Conservation (phyloP, 2,113 vertebrate genomes). For the Petroica traversi region DNA sequence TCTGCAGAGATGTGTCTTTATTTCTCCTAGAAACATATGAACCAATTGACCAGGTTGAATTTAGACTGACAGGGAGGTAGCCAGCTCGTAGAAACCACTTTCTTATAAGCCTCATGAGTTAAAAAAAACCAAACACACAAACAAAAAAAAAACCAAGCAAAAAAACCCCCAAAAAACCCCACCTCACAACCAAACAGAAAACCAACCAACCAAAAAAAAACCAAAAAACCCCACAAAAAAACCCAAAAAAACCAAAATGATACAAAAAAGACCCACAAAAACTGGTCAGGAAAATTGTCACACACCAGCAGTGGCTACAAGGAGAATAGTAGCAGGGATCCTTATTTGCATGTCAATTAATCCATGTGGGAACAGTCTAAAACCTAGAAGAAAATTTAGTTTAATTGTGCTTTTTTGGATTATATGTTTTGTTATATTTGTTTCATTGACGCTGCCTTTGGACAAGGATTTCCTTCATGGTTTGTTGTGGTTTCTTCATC, state of each 20-base stretch:
- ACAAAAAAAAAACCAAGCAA: no score
- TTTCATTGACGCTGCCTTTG: not conserved
- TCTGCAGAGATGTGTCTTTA: not conserved
- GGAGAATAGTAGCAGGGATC: not conserved
- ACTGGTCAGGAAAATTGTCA: accelerated
- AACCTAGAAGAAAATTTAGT: not conserved
- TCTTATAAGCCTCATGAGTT: not conserved
- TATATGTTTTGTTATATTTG: not conserved
- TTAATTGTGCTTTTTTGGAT: not conserved
- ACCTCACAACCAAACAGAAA: no score
- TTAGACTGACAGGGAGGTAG: not conserved
- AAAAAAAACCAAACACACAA: not conserved
- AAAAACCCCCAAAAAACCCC: no score
- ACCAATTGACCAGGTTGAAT: not conserved
- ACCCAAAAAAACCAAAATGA: no score
- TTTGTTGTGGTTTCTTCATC: not conserved
- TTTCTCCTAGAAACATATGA: not conserved
- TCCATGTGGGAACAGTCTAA: not conserved
- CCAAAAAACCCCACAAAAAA: no score
- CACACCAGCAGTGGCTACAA: not conserved
- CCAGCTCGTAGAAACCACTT: not conserved
- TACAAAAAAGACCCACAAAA: not conserved
- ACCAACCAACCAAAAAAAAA: not conserved
- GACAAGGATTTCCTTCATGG: not conserved
- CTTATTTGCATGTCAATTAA: not conserved